Percentiles rank a stretch among this genome's conserved stretches.
These are phyloP conservation scores for Acanthornis magna DNA, from an alignment of 2,797 vertebrate species.

Conservation along the genomic window DNA sequence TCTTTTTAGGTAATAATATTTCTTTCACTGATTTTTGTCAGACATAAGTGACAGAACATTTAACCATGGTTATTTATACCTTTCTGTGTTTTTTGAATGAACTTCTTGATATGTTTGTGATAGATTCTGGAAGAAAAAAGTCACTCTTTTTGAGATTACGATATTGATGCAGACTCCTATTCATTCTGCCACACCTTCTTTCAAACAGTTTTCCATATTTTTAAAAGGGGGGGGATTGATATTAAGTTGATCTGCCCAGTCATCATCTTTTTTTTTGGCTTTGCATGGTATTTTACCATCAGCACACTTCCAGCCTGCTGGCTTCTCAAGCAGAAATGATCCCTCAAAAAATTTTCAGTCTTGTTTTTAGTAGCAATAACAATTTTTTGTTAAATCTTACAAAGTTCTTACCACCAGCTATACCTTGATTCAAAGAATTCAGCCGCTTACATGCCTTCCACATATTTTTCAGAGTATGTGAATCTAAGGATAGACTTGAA, in stretches of 20 bases:
- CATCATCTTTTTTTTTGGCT: background rate
- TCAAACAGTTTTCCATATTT: background rate
- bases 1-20: background rate
- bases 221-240: background rate
- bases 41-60: background rate
- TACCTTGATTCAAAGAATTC: background rate
- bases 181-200: background rate
- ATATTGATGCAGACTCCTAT: background rate
- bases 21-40: background rate
- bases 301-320: background rate
- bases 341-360: fast-evolving
- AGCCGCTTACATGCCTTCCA: background rate
- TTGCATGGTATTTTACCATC: background rate
- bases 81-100: background rate
- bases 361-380: background rate
- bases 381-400: background rate
- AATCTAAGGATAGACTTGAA: background rate
- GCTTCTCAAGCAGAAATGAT: background rate
- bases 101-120: background rate
- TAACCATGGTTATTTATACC: background rate
- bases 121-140: background rate
- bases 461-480: background rate
- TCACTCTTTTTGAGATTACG: background rate
- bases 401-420: background rate
- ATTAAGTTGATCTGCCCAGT: background rate